Percentiles rank a stretch among this genome's conserved stretches.
Evolutionary conservation across 2,113 vertebrate genomes (phyloP).

Genomic region (Nothoprocta perdicaria): DNA sequence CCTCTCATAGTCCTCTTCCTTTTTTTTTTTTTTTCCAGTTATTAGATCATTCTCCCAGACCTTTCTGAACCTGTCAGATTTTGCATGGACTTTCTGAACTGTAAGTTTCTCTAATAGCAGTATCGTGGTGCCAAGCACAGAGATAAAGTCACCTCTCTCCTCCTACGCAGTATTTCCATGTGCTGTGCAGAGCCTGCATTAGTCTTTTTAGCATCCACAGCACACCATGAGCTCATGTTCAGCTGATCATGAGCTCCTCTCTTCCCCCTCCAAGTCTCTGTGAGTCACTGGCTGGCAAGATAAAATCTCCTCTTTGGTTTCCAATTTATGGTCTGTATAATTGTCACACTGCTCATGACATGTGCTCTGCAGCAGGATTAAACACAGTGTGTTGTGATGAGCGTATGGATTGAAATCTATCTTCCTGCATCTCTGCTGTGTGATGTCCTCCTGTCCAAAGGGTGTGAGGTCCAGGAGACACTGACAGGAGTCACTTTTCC

Average conservation of each 20-base stretch:
- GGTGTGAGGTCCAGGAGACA: neutral
- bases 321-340: slow-evolving; percentile 7
- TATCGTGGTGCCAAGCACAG: neutral
- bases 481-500: rapidly evolving
- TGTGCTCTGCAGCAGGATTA: neutral
- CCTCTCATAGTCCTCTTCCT: neutral
- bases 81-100: slow-evolving; percentile 28
- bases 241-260: slow-evolving; percentile 67
- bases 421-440: neutral
- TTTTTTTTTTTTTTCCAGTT: neutral
- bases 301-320: slow-evolving; percentile 26
- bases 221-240: slow-evolving; percentile 59
- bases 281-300: slow-evolving; percentile 62
- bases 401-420: neutral
- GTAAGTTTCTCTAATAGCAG: slow-evolving; percentile 41
- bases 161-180: slow-evolving; percentile 52
- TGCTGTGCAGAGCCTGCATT: slow-evolving; percentile 56
- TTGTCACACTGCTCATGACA: neutral
- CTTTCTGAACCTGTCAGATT: neutral
- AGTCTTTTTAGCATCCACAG: slow-evolving; percentile 58
- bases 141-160: slow-evolving; percentile 38
- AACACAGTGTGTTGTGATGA: neutral
- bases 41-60: neutral
- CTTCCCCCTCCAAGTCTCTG: slow-evolving; percentile 16
- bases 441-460: neutral